These are phyloP conservation scores for Circaetus gallicus DNA, from an alignment of 2,113 vertebrate genomes.

Conservation along the genomic window DNA sequence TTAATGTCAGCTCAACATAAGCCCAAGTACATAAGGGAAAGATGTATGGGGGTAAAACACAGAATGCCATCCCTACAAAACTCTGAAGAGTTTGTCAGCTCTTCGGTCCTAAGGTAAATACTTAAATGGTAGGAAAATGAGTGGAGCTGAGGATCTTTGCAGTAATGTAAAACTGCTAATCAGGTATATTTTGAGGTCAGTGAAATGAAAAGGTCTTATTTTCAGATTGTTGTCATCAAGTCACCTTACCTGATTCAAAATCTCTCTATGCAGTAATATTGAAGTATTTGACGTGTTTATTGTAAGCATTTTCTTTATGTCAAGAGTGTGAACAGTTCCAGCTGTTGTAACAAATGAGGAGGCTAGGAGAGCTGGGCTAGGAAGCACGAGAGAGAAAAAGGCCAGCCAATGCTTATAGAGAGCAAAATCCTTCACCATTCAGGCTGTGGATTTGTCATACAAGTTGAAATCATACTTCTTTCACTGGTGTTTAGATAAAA, in stretches of 20 bases:
- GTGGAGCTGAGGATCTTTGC: neutral
- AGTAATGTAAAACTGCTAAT: neutral
- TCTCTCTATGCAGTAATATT: neutral
- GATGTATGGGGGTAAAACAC: neutral
- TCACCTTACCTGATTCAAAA: slow-evolving; percentile 9
- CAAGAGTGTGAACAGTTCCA: neutral
- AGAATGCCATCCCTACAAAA: neutral
- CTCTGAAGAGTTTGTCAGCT: neutral
- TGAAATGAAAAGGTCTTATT: neutral
- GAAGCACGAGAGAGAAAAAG: neutral
- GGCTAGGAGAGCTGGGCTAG: neutral
- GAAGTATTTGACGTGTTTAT: neutral
- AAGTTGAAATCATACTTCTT: neutral
- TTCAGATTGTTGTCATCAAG: slow-evolving; percentile 2
- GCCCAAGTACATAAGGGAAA: neutral
- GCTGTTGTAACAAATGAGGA: neutral
- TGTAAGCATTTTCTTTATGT: neutral
- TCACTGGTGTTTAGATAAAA: neutral
- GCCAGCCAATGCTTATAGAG: neutral
- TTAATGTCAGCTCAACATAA: neutral
- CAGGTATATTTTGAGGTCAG: neutral
- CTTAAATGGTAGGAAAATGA: neutral
- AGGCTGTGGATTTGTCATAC: neutral
- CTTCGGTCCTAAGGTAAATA: neutral
- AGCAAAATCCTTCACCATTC: neutral